Conservation (phyloP, 1,140 invertebrate species). For the Brachystomella parvula region DNA sequence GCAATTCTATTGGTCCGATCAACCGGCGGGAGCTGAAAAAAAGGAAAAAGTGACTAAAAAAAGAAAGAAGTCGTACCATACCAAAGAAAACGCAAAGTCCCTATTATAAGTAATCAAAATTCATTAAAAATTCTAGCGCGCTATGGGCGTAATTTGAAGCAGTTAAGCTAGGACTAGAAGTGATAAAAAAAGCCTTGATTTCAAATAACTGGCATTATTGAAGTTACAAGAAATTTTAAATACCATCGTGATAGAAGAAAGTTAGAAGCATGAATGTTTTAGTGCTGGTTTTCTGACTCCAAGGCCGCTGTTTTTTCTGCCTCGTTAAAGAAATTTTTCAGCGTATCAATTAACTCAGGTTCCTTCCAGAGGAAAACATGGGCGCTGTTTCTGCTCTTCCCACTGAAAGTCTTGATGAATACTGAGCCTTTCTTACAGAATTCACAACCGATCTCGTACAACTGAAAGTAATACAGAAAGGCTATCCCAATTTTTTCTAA, state of each 20-base stretch:
- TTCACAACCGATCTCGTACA: background rate
- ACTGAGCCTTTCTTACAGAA: background rate
- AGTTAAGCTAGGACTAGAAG: background rate
- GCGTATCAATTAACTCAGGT: background rate
- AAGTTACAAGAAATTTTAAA: background rate
- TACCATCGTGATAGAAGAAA: too few relatives aligned
- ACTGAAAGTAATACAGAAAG: background rate
- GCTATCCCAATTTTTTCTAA: background rate
- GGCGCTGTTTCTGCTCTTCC: background rate
- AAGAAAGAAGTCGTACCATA: too few relatives aligned
- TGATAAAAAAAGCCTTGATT: background rate
- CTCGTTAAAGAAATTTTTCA: background rate
- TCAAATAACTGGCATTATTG: too few relatives aligned
- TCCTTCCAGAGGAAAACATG: conserved; percentile 4
- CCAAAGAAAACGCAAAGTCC: too few relatives aligned
- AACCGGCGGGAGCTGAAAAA: too few relatives aligned
- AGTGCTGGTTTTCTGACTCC: too few relatives aligned
- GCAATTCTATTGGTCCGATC: too few relatives aligned
- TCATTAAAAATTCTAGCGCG: too few relatives aligned
- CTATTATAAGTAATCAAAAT: too few relatives aligned
- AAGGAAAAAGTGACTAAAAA: too few relatives aligned
- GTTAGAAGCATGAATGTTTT: too few relatives aligned
- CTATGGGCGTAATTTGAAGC: too few relatives aligned
- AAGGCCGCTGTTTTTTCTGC: background rate
- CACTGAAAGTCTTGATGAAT: background rate